Conservation (phyloP, 2,888 invertebrate species). For the Alentia gelatinosa region DNA sequence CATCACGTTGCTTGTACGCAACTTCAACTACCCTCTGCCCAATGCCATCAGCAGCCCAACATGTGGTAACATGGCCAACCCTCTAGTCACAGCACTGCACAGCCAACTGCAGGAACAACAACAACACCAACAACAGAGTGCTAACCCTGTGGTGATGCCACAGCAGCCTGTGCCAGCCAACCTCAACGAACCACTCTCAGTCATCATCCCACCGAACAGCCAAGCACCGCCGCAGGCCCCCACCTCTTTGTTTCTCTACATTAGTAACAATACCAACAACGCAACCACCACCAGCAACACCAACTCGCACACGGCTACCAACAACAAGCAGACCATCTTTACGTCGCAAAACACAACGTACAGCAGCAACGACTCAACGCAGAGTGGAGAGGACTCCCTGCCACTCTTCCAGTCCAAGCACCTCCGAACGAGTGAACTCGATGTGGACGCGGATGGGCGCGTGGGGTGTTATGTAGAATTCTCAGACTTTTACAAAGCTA, state of each 20-base stretch:
- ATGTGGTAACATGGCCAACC: constrained; percentile 57
- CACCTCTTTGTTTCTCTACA: constrained; percentile 39
- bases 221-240: constrained; percentile 46
- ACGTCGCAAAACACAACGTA: constrained; percentile 66
- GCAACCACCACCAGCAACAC: constrained; percentile 13
- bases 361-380: constrained; percentile 75
- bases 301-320: constrained; percentile 38
- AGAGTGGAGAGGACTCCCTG: constrained; percentile 74
- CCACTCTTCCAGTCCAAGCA: constrained; percentile 57
- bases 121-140: background rate
- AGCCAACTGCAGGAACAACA: background rate
- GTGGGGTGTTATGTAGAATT: constrained; percentile 93
- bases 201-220: constrained; percentile 63
- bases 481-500: constrained; percentile 83
- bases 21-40: constrained; percentile 90
- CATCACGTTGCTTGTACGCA: constrained; percentile 91
- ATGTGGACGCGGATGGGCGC: constrained; percentile 85
- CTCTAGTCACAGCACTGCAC: background rate
- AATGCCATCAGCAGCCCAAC: constrained; percentile 82
- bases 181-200: constrained; percentile 57
- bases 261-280: constrained; percentile 50
- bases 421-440: constrained; percentile 73
- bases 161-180: background rate
- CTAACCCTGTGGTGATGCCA: background rate
- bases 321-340: constrained; percentile 9